These are phyloP conservation scores for Elachura formosa DNA, from an alignment of 2,113 vertebrate genomes.

Conservation along the genomic window DNA sequence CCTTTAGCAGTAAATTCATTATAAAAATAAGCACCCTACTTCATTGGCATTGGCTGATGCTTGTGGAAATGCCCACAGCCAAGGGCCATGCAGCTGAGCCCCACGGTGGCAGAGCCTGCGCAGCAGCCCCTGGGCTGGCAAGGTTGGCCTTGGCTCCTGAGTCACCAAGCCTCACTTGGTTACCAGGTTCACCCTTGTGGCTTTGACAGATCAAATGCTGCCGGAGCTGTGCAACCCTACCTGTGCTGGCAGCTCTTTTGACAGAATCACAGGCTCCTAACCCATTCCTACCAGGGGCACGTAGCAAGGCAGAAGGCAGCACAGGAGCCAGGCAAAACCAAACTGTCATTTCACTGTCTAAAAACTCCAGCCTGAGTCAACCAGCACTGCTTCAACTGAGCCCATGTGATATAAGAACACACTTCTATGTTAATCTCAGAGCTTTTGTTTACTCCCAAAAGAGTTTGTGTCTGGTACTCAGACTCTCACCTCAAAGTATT, in stretches of 20 bases:
- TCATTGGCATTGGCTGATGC: neutral
- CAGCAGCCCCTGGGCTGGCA: neutral
- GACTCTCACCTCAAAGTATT: neutral
- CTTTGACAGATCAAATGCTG: neutral
- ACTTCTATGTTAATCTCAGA: neutral
- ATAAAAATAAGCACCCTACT: neutral
- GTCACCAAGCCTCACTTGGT: neutral
- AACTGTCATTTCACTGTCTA: neutral
- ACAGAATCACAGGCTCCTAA: fast-evolving
- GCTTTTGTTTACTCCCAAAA: neutral
- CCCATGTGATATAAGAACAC: neutral
- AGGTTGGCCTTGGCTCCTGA: fast-evolving
- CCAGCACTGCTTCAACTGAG: neutral
- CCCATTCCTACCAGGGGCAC: neutral
- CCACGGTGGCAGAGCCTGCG: fast-evolving
- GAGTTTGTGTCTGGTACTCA: neutral
- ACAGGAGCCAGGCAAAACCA: neutral
- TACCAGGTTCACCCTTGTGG: neutral
- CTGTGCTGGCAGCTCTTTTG: neutral
- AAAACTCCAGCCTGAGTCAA: neutral
- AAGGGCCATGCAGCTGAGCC: fast-evolving
- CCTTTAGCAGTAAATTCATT: neutral
- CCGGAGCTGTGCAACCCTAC: fast-evolving
- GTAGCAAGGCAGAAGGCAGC: neutral
- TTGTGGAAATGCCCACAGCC: neutral